Conservation (phyloP, 2,113 vertebrate genomes). For the Istiophorus platypterus region DNA sequence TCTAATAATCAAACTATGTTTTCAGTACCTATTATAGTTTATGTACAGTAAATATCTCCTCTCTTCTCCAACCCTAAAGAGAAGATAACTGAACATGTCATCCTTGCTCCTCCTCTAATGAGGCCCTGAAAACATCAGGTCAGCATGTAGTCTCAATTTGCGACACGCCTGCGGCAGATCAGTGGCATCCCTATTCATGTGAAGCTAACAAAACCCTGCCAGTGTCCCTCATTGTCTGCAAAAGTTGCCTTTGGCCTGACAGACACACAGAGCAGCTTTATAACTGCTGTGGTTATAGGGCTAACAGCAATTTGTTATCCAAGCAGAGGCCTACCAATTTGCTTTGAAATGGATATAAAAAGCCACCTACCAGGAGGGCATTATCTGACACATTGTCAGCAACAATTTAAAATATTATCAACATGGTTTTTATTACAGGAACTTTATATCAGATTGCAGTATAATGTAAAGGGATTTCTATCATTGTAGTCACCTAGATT, state of each 20-base stretch:
- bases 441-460: not conserved
- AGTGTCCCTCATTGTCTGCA: not conserved
- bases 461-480: not conserved
- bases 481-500: too few species aligned
- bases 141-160: constrained; percentile 6
- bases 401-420: not conserved
- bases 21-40: not conserved
- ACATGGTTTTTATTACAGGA: not conserved
- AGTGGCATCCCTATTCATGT: not conserved
- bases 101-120: not conserved
- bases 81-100: not conserved
- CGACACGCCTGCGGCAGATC: not conserved
- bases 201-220: not conserved
- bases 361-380: not conserved
- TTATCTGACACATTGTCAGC: not conserved
- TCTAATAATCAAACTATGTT: not conserved
- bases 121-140: not conserved
- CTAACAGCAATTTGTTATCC: not conserved
- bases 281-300: not conserved
- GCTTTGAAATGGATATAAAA: not conserved
- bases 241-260: not conserved
- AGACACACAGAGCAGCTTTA: not conserved
- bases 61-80: not conserved
- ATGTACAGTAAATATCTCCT: not conserved
- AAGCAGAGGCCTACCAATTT: not conserved